These are phyloP conservation scores for Sebastes hopkinsi DNA, from an alignment of 2,797 vertebrate genomes.

Conservation along the genomic window DNA sequence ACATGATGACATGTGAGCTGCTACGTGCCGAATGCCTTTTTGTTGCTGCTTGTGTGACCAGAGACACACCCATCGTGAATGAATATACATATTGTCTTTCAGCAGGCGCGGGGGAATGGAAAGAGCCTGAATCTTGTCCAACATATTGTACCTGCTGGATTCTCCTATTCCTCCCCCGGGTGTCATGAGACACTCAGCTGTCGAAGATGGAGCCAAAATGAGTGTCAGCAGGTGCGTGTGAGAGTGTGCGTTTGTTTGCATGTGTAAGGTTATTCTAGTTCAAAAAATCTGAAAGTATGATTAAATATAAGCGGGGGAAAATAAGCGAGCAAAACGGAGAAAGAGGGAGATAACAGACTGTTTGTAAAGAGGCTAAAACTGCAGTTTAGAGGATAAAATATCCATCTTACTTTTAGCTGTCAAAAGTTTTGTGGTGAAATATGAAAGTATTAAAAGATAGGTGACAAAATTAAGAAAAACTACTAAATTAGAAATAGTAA, in stretches of 20 bases:
- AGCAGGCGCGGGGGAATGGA: slow-evolving; percentile 59
- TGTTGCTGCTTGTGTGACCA: slow-evolving; percentile 18
- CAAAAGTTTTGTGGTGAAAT: neutral
- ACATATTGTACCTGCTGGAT: slow-evolving; percentile 74
- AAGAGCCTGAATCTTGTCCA: slow-evolving; percentile 72
- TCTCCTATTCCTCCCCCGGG: slow-evolving; percentile 64
- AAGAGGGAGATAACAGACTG: neutral
- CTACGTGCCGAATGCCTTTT: neutral
- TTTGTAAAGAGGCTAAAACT: neutral
- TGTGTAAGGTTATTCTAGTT: slow-evolving; percentile 40
- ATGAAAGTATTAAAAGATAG: neutral
- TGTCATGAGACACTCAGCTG: slow-evolving; percentile 76
- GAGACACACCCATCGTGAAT: slow-evolving; percentile 44
- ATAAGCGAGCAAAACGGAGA: neutral
- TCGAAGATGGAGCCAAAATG: slow-evolving; percentile 57
- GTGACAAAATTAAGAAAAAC: neutral
- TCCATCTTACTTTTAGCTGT: neutral
- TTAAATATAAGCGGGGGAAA: neutral
- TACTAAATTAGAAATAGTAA: neutral
- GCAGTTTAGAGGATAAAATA: neutral
- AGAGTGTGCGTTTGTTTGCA: slow-evolving; percentile 2
- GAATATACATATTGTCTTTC: slow-evolving; percentile 69
- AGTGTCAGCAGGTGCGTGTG: slow-evolving; percentile 50
- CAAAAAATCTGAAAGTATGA: neutral
- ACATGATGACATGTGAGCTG: neutral